Evolutionary conservation across 2,113 vertebrate species (phyloP).

Genomic region (Thalassarche chlororhynchos): DNA sequence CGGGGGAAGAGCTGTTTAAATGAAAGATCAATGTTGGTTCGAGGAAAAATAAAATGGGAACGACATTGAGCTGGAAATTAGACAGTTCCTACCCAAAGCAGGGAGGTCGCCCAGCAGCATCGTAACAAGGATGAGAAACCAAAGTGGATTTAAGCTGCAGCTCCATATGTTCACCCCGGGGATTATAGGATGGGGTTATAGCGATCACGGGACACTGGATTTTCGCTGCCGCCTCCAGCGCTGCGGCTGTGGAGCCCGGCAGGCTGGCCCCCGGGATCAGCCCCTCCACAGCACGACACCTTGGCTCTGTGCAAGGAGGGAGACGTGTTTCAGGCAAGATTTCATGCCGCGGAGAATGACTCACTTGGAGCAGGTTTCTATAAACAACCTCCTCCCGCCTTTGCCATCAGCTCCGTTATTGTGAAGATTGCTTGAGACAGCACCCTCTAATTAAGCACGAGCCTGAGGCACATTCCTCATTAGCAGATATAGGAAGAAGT

Average conservation of each 20-base stretch:
- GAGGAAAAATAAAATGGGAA: not conserved
- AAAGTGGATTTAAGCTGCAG: not conserved
- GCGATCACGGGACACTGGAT: not conserved
- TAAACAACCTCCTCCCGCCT: constrained; percentile 31
- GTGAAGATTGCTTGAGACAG: not conserved
- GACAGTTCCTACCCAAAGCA: not conserved
- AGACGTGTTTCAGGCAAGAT: not conserved
- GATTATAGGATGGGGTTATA: not conserved
- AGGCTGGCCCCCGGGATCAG: not conserved
- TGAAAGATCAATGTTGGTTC: not conserved
- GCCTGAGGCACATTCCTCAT: not conserved
- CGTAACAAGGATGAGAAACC: not conserved
- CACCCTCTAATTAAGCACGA: not conserved
- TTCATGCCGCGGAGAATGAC: not conserved
- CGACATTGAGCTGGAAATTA: not conserved
- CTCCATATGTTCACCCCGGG: not conserved
- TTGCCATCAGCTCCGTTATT: not conserved
- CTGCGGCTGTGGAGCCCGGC: accelerated
- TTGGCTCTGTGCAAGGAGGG: not conserved
- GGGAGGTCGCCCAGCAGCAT: not conserved
- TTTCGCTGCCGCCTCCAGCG: not conserved
- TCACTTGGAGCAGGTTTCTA: not conserved
- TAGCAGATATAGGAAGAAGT: not conserved
- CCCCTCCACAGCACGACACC: not conserved
- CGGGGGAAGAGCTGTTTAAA: not conserved